Percentiles rank a stretch among this genome's conserved stretches.
These are phyloP conservation scores for Cranoglanis bouderius DNA, from an alignment of 2,113 vertebrate genomes.

Conservation along the genomic window DNA sequence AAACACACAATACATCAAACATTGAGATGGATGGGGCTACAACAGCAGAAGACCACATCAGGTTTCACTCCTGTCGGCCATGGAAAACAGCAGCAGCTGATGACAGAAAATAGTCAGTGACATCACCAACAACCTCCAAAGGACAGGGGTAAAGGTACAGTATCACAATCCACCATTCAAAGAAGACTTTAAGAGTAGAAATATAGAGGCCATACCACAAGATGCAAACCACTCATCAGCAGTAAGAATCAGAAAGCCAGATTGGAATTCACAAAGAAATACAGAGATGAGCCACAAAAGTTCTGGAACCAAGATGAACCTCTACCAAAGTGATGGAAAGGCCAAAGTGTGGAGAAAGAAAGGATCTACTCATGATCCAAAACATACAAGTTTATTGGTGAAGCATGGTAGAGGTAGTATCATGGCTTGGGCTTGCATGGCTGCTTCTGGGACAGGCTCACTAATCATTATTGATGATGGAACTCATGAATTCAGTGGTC, in stretches of 20 bases:
- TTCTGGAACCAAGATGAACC: too few species aligned
- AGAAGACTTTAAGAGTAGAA: not conserved
- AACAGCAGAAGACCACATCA: too few species aligned
- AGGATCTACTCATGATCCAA: not conserved
- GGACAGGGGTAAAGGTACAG: not conserved
- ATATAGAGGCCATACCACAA: not conserved
- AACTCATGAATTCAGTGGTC: not conserved
- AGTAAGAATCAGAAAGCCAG: not conserved
- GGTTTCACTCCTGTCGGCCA: too few species aligned
- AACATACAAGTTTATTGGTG: not conserved
- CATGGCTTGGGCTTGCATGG: not conserved
- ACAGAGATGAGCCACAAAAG: too few species aligned
- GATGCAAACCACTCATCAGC: not conserved
- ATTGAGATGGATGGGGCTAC: too few species aligned
- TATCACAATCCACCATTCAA: not conserved
- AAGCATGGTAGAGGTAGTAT: not conserved
- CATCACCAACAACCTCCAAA: not conserved
- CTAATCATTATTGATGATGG: not conserved
- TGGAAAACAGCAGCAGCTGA: not conserved
- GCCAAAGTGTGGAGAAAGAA: not conserved
- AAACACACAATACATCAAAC: too few species aligned
- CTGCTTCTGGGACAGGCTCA: not conserved
- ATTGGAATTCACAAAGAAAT: not conserved
- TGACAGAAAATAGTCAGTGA: not conserved
- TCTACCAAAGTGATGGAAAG: not conserved